A percentile compares a stretch with the other conserved stretches of the same genome.
Evolutionary conservation across 2,113 vertebrate species (phyloP).

Genomic region (Mustela nigripes): DNA sequence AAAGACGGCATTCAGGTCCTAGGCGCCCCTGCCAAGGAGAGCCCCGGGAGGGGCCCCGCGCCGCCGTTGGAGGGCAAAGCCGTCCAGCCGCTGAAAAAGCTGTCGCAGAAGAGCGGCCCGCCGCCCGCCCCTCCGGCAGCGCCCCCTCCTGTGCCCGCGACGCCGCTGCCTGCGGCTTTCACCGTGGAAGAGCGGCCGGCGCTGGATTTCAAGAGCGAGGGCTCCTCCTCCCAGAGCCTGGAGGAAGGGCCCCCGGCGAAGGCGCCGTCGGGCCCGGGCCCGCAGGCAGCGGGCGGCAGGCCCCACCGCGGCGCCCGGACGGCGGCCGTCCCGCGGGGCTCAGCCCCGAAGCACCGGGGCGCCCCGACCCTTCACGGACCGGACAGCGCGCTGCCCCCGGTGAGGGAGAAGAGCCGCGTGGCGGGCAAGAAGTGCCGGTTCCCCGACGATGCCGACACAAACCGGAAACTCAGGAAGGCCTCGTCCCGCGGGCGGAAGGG

Average conservation of each 20-base stretch:
- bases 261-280: slow-evolving; percentile 86
- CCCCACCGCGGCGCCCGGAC: slow-evolving; percentile 88
- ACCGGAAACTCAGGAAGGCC: slow-evolving; percentile 88
- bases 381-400: slow-evolving; percentile 82
- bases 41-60: slow-evolving; percentile 24
- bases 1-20: slow-evolving; percentile 85
- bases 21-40: slow-evolving; percentile 85
- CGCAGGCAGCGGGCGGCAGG: slow-evolving; percentile 87
- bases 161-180: background rate
- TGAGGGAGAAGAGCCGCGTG: slow-evolving; percentile 86
- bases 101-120: slow-evolving; percentile 83
- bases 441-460: slow-evolving; percentile 89
- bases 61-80: slow-evolving; percentile 84
- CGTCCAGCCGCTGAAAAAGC: slow-evolving; percentile 84
- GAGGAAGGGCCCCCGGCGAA: slow-evolving; percentile 90
- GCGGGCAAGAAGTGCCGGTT: slow-evolving; percentile 88
- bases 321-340: slow-evolving; percentile 87
- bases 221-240: slow-evolving; percentile 91
- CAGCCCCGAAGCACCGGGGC: slow-evolving; percentile 82
- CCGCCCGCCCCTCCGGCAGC: slow-evolving; percentile 49
- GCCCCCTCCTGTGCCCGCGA: background rate
- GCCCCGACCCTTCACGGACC: slow-evolving; percentile 74
- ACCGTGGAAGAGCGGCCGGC: slow-evolving; percentile 82
- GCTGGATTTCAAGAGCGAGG: slow-evolving; percentile 89
- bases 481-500: slow-evolving; percentile 86